Evolutionary conservation across 2,888 invertebrate species (phyloP).

Genomic region (Volucella inanis): DNA sequence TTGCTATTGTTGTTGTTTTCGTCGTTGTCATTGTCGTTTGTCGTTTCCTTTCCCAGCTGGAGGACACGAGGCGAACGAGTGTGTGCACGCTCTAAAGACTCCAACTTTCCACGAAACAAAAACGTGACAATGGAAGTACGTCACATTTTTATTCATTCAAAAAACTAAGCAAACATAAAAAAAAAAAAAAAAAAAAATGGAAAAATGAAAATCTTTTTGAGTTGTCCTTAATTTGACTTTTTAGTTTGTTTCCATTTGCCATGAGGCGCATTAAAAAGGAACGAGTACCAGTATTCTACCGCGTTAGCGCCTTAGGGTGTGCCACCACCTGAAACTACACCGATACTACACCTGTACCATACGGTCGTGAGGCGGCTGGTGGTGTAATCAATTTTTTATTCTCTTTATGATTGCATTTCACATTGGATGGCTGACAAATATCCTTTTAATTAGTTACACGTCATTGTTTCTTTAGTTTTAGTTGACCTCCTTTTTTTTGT

Average conservation of each 20-base stretch:
- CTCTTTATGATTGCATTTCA: slow-evolving; percentile 44
- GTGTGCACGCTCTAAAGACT: slow-evolving; percentile 2
- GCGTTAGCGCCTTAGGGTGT: too few species aligned
- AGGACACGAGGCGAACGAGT: neutral
- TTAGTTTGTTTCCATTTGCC: neutral
- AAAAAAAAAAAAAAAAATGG: neutral
- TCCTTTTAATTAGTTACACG: slow-evolving; percentile 42
- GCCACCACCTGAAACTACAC: too few species aligned
- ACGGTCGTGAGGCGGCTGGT: slow-evolving; percentile 42
- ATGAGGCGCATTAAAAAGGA: neutral
- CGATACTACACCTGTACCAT: neutral
- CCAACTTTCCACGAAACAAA: neutral
- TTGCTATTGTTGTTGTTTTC: too few species aligned
- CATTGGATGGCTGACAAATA: slow-evolving; percentile 34
- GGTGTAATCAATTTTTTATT: slow-evolving; percentile 39
- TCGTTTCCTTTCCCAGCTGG: neutral
- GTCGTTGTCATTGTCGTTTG: slow-evolving; percentile 2
- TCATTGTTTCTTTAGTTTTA: slow-evolving; percentile 23
- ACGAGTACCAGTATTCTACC: neutral
- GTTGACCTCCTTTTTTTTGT: too few species aligned
- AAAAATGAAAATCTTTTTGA: neutral
- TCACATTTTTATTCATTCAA: neutral
- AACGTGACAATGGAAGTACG: slow-evolving; percentile 12
- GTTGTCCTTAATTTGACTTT: neutral
- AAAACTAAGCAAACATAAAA: too few species aligned